Percentiles rank a stretch among this genome's conserved stretches.
Evolutionary conservation across 2,888 invertebrate species (phyloP).

Genomic region (Thera britannica): DNA sequence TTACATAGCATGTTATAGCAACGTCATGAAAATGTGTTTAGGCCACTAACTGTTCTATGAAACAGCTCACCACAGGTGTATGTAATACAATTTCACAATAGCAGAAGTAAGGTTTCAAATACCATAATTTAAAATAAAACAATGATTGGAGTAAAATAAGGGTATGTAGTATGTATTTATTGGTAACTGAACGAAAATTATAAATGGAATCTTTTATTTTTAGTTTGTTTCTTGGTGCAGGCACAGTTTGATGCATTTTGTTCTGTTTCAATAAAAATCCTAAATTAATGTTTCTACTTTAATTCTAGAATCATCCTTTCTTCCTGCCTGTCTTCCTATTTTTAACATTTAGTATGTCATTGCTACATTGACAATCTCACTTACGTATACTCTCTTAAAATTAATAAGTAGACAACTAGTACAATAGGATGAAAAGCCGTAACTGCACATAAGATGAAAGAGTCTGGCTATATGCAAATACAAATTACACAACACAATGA

Average conservation of each 20-base stretch:
- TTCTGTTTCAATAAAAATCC: slow-evolving; percentile 43
- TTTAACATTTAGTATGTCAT: background rate
- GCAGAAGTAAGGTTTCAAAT: background rate
- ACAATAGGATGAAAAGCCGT: no score
- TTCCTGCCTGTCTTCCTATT: background rate
- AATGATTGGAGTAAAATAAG: background rate
- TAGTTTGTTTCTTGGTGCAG: slow-evolving; percentile 59
- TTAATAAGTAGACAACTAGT: no score
- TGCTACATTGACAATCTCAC: background rate
- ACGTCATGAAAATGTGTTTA: background rate
- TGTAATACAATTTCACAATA: background rate
- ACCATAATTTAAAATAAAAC: background rate
- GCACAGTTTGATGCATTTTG: slow-evolving; percentile 48
- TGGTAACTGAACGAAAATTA: slow-evolving; percentile 46
- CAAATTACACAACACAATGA: no score
- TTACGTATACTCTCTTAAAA: background rate
- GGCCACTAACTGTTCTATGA: no score
- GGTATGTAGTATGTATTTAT: slow-evolving; percentile 48
- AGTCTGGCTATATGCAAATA: no score
- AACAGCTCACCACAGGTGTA: background rate
- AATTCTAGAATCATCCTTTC: background rate
- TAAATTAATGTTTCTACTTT: slow-evolving; percentile 25
- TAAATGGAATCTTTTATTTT: slow-evolving; percentile 46
- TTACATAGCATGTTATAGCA: slow-evolving; percentile 6
- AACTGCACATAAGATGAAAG: no score